These are phyloP conservation scores for Festucalex cinctus DNA, from an alignment of 2,113 vertebrate species.

Conservation along the genomic window DNA sequence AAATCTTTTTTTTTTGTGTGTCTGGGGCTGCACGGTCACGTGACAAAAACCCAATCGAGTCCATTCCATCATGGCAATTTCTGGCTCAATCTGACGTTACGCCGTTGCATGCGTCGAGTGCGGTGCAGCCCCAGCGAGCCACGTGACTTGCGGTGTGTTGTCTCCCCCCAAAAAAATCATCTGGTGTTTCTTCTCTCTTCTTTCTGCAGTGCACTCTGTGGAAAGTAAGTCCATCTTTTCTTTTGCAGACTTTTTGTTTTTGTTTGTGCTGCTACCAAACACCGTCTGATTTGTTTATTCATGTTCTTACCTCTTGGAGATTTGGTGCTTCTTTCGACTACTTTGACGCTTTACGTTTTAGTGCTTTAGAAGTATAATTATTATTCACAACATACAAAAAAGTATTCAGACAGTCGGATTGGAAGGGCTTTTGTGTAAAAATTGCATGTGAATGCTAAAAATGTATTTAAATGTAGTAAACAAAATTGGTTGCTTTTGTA, in stretches of 20 bases:
- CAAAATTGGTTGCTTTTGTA: no score
- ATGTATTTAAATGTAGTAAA: no score
- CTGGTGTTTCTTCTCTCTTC: slow-evolving; percentile 81
- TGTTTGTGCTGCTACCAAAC: not conserved
- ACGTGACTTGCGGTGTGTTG: slow-evolving; percentile 41
- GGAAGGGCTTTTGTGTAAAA: no score
- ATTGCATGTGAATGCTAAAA: no score
- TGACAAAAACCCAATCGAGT: no score
- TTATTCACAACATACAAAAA: not conserved
- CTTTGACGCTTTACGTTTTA: not conserved
- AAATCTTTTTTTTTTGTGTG: slow-evolving; percentile 1
- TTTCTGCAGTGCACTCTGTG: slow-evolving; percentile 92
- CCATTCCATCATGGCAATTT: not conserved
- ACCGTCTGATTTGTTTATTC: not conserved
- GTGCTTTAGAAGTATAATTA: not conserved
- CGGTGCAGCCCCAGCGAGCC: slow-evolving; percentile 20
- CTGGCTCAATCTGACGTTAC: not conserved
- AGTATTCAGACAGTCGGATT: not conserved
- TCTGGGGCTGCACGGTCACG: slow-evolving; percentile 22
- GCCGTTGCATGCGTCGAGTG: not conserved
- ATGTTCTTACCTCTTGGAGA: not conserved
- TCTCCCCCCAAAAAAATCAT: slow-evolving; percentile 47
- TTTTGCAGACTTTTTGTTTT: slow-evolving; percentile 42
- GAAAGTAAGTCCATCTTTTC: slow-evolving; percentile 85
- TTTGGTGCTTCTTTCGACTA: not conserved